Percentiles rank a stretch among this genome's conserved stretches.
phyloP scores from a whole-genome alignment of 37 sponge, comb jelly and placozoan species.

The Spongia lamella region DNA sequence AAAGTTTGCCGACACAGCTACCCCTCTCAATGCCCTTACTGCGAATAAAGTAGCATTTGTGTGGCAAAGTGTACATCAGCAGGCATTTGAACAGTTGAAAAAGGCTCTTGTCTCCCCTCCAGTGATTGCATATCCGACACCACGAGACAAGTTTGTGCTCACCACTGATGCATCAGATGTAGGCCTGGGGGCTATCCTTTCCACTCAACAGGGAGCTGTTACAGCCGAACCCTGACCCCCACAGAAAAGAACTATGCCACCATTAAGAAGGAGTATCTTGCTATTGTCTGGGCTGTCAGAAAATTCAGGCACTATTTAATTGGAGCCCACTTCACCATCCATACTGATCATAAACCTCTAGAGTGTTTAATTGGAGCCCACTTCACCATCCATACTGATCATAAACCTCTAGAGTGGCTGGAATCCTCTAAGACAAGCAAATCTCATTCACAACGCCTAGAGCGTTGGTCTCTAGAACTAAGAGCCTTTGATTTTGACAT shows the following conservation, averaged over 20 bases:
- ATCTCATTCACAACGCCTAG: too few species aligned
- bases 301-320: constrained; percentile 3
- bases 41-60: neutral
- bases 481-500: too few species aligned
- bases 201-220: too few species aligned
- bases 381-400: too few species aligned
- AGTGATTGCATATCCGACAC: constrained; percentile 10
- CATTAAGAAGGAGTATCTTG: constrained; percentile 7
- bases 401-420: too few species aligned
- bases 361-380: too few species aligned
- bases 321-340: too few species aligned
- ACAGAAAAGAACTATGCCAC: constrained; percentile 14
- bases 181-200: too few species aligned
- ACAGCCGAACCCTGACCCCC: neutral
- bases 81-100: constrained; percentile 7
- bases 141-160: constrained; percentile 8
- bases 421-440: too few species aligned
- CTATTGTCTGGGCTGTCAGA: constrained; percentile 19
- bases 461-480: too few species aligned
- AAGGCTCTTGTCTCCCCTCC: constrained; percentile 4
- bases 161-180: constrained; percentile 17
- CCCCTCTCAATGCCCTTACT: constrained; percentile 8
- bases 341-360: too few species aligned
- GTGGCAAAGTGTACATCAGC: constrained; percentile 1
- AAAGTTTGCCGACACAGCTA: constrained; percentile 2